Evolutionary conservation across 2,888 invertebrate species (phyloP), one percentile per base, ranked within the genome.

Genomic region (Rhodophaea formosa): DNA sequence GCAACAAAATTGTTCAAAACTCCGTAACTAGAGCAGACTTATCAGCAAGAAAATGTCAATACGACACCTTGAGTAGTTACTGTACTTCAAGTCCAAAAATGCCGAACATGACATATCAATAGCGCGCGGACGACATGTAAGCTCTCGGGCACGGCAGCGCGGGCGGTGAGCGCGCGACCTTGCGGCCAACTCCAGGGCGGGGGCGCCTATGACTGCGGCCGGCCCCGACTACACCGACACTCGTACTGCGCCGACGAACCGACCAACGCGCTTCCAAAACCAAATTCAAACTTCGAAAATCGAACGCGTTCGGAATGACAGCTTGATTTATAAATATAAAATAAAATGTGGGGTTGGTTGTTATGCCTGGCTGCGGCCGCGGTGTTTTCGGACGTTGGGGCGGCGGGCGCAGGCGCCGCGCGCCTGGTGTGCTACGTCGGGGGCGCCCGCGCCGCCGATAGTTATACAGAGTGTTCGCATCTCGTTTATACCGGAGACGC

Each of bases 381-480:
- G 71, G 80, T 76, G 66, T 65, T 78, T 59, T 66, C 74, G 59
- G 62, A 64, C 57, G 84, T 71, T 6, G 69, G 77, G 17, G 72
- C 82, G 61, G 88, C 88, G 10, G 91, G 90, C 76, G 86, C 87
- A 55, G 91, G 91, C 68, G 88, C 88, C 68, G 87, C 90, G 59
- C 85, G 91, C 58, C 79, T 91, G 56, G 79, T 90, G 62, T 92
- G 92, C 72, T 91, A 91, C 67, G 88, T 86, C 62, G 85, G 86
- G 60, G 79, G 74, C 70, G 75, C 80, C 66, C 77, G 76, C 61
- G 71, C 73, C 30, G 70, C 72, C 45, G 79, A 82, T 42, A 73
- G 77, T 44, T 84, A 82, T 69, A 75, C 85, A 67, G 91, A 92
- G 80, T 92, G 92, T 70, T 91, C 92, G 58, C 92, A 92, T 72